These are phyloP conservation scores for Trachymyrmex cornetzi DNA, from an alignment of 1,140 invertebrate species.

Conservation along the genomic window DNA sequence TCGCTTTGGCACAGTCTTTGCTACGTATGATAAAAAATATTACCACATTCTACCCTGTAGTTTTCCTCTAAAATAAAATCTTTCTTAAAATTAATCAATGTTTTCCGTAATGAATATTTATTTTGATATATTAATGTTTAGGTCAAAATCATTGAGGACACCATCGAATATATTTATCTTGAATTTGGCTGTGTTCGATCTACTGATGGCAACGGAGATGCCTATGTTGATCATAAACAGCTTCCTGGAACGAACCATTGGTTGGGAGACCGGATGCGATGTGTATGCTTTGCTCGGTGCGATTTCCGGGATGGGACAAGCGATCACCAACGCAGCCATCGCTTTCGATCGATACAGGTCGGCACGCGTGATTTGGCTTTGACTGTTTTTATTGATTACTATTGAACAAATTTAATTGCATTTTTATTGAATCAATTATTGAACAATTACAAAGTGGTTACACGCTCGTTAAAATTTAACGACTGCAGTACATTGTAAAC, in stretches of 20 bases:
- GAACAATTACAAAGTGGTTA: not conserved
- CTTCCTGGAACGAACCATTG: constrained; percentile 89
- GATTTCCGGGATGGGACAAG: constrained; percentile 91
- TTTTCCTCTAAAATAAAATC: not conserved
- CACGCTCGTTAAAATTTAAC: constrained; percentile 23
- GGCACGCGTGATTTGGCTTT: constrained; percentile 28
- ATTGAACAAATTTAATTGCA: not conserved
- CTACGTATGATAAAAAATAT: not conserved
- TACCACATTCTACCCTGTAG: not conserved
- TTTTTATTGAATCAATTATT: constrained; percentile 1
- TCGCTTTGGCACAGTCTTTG: not conserved
- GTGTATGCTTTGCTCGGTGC: constrained; percentile 90
- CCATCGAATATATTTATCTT: constrained; percentile 93
- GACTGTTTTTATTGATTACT: constrained; percentile 9
- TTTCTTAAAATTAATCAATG: not conserved
- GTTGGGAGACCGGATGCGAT: constrained; percentile 91
- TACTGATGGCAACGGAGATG: constrained; percentile 92
- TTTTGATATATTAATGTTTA: constrained; percentile 79
- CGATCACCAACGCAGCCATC: constrained; percentile 92
- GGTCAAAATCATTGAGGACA: constrained; percentile 91
- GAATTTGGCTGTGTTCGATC: constrained; percentile 92
- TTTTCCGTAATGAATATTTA: not conserved
- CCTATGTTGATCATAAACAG: constrained; percentile 91
- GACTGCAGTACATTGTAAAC: constrained; percentile 1
- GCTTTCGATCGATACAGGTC: constrained; percentile 92